Evolutionary conservation across 2,797 vertebrate species (phyloP).

Genomic region (Diceros bicornis): DNA sequence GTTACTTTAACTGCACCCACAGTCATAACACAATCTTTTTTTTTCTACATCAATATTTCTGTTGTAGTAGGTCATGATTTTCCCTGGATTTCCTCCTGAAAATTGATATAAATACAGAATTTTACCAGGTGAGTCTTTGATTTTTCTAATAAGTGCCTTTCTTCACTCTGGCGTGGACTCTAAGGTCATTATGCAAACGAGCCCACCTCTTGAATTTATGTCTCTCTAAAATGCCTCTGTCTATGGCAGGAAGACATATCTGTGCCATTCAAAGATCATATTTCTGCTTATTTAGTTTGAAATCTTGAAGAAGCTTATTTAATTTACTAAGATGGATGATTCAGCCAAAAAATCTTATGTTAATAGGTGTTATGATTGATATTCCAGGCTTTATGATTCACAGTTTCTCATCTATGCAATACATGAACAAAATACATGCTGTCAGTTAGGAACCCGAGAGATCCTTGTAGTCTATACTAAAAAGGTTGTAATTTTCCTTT

Average conservation of each 20-base stretch:
- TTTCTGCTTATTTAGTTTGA: slow-evolving; percentile 19
- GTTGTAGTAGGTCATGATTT: neutral
- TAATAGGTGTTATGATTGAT: slow-evolving; percentile 48
- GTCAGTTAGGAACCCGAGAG: neutral
- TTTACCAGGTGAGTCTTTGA: neutral
- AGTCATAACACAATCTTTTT: neutral
- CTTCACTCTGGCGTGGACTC: neutral
- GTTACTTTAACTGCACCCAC: neutral
- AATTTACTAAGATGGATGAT: slow-evolving; percentile 43
- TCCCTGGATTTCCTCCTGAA: neutral
- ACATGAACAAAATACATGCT: neutral
- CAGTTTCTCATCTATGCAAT: neutral
- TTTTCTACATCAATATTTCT: neutral
- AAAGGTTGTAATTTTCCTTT: neutral
- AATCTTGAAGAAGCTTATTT: slow-evolving; percentile 1
- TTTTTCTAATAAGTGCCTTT: neutral
- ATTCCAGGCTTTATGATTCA: neutral
- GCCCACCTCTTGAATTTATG: slow-evolving; percentile 9
- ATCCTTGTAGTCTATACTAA: neutral
- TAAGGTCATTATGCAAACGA: neutral
- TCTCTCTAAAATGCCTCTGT: slow-evolving; percentile 33
- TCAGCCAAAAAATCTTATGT: neutral
- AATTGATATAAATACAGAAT: neutral
- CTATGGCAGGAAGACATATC: slow-evolving; percentile 23
- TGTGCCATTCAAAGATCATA: neutral